Base-by-base conservation (phyloP, 2,797 vertebrate species). In the Amphiprion clarkii region DNA sequence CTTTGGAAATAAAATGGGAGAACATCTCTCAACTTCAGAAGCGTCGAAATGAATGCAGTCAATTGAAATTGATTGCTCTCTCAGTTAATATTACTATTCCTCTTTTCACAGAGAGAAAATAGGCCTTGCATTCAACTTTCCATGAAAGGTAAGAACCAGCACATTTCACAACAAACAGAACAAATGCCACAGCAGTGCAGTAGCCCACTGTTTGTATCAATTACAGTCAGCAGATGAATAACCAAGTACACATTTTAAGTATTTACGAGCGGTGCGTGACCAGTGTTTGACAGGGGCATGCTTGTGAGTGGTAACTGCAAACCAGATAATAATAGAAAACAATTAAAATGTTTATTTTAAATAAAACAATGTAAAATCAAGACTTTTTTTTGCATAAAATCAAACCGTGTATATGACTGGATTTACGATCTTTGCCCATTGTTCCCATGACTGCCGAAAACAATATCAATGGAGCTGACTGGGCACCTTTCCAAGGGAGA, bases 401-500 rank as follows among this genome's bases (percentile, higher is more conserved):
- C 5, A 62, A 51, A 66, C 71, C 23, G 5, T 56, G 56, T 53
- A 16, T 42, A 4, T 69, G 29, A 56, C 19, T 36, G 55, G 49
- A 39, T 81, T 82, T 44, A 66, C 76, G 29, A 66, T 79, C 59
- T 53, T 14, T 39, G 48, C 25, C 53, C 58, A 83, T 78, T 88
- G 74, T 83, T 89, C 52, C 62, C 54, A 65, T 75, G 69, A 44
- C 27, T 76, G 63, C 49, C 53, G 48, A 72, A 88, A 84, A 76
- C 61, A 63, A 70, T 85, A 78, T 84, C 71, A 81, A 81, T 85
- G 73, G 69, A 76, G 69, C 78, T 76, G 74, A 76, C 85, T 46
- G 83, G 90, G 84, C 86, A 81, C 27, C 59, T 91, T 85, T 87
- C 85, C 91, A 90, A 71, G 59, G 65, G 70, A 83, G 78, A 85